Conservation (phyloP, 2,797 vertebrate species). For the Oreonectes daqikongensis region DNA sequence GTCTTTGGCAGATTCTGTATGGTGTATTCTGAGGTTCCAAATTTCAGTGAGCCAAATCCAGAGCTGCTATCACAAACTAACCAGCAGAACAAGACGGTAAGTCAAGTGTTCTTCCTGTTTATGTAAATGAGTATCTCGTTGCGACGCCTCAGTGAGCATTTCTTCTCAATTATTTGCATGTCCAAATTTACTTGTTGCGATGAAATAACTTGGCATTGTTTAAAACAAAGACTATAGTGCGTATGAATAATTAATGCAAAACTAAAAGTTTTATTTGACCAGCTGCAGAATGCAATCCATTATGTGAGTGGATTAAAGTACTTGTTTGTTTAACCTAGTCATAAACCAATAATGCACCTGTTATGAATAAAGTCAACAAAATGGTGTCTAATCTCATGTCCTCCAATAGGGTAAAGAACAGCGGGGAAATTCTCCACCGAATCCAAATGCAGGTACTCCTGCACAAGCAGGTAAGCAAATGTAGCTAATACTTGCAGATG, state of each 20-base stretch:
- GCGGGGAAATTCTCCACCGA: conserved; percentile 86
- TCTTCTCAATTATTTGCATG: background rate
- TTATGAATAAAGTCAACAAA: background rate
- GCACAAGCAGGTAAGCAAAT: conserved; percentile 83
- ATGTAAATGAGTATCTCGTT: background rate
- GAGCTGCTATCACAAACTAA: conserved; percentile 84
- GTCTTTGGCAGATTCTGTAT: conserved; percentile 89
- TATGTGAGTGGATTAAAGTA: background rate
- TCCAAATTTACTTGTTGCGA: background rate
- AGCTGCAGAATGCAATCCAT: background rate
- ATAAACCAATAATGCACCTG: background rate
- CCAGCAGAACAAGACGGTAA: conserved; percentile 88
- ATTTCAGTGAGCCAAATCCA: conserved; percentile 96
- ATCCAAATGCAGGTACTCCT: conserved; percentile 87
- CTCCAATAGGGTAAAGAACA: conserved; percentile 86
- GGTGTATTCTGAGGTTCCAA: conserved; percentile 98
- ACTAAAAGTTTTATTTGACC: background rate
- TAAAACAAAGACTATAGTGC: background rate
- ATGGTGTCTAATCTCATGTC: conserved; percentile 30
- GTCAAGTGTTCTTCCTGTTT: conserved; percentile 55
- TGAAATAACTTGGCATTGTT: background rate
- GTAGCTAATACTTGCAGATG: background rate
- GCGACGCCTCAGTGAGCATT: background rate
- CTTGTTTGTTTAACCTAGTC: background rate
- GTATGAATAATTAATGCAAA: background rate